Evolutionary conservation across 2,797 vertebrate species (phyloP), one percentile per base, ranked within the genome.

Genomic region (Australoheros facetus): DNA sequence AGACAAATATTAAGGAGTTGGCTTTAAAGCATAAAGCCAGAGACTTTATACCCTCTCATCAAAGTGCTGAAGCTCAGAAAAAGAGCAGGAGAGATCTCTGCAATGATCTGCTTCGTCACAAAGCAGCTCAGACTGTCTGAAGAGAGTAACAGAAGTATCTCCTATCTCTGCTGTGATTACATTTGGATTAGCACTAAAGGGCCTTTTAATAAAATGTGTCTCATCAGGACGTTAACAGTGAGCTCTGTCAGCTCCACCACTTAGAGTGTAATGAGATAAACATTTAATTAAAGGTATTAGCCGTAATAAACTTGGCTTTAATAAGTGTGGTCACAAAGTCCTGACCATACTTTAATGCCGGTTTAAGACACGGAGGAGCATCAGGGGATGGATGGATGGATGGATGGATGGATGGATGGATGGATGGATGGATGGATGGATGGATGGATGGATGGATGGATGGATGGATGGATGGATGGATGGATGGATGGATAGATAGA

Each of bases 121-220:
- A 60, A 81, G 84, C 55, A 57, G 72, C 79, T 54, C 26, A 56
- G 11, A 37, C 75, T 75, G 80, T 82, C 82, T 77, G 71, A 84
- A 80, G 54, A 81, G 48, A 17, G 7, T 1, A 54, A 26, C 5
- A 64, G 9, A 39, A 58, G 48, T 14, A 2, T 51, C 26, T 53
- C 64, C 8, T 28, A 32, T 53, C 6, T 19, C 62, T n/a, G 51
- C 10, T n/a, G 26, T 26, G 30, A 14, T 69, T 69, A 8, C 9
- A 69, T 30, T 19, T 30, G 14, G 37, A 56, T 69, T 59, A 59
- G 32, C 42, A 21, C 64, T 34, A 54, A 62, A 19, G 28, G 42
- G 30, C 26, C 2, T 39, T 56, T 51, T 45, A 51, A 69, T 75
- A 32, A 56, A 87, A 80, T 3, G 19, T 12, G 59, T 79, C 73